Evolutionary conservation across 2,888 invertebrate species (phyloP).

Genomic region (Mechanitis mazaeus): DNA sequence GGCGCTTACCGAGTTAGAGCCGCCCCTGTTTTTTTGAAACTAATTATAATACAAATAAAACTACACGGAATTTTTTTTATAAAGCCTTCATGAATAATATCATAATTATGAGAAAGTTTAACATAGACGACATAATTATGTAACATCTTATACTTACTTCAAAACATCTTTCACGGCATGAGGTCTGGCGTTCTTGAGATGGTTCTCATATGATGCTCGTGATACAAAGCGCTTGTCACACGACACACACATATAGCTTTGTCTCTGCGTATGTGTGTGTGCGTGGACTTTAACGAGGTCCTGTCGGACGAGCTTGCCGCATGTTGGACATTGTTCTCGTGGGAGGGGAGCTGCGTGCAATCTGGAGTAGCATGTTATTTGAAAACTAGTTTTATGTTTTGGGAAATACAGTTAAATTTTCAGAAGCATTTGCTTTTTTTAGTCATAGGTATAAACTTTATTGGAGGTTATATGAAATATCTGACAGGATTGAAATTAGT

Average conservation of each 20-base stretch:
- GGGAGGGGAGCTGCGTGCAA: slow-evolving; percentile 38
- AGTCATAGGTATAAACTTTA: too few species aligned
- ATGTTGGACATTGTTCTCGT: slow-evolving; percentile 42
- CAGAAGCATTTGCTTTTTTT: too few species aligned
- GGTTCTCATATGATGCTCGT: slow-evolving; percentile 50
- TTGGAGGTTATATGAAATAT: too few species aligned
- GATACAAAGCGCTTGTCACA: slow-evolving; percentile 51
- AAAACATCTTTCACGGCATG: slow-evolving; percentile 42
- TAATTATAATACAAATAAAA: too few species aligned
- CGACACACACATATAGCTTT: slow-evolving; percentile 37
- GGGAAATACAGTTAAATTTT: not conserved
- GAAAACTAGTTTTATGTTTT: not conserved
- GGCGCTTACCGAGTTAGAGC: too few species aligned
- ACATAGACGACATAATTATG: not conserved
- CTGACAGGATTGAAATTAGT: too few species aligned
- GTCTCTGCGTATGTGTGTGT: slow-evolving; percentile 40
- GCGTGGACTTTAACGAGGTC: slow-evolving; percentile 42
- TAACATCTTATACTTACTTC: slow-evolving; percentile 38
- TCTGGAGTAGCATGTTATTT: slow-evolving; percentile 3
- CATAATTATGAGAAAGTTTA: not conserved
- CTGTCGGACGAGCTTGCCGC: slow-evolving; percentile 47
- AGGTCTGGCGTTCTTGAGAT: slow-evolving; percentile 48
- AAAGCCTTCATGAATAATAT: too few species aligned
- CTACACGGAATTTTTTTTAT: too few species aligned
- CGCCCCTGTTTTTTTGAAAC: too few species aligned